Conservation (phyloP, 2,113 vertebrate genomes). For the Onychorhynchus coronatus region DNA sequence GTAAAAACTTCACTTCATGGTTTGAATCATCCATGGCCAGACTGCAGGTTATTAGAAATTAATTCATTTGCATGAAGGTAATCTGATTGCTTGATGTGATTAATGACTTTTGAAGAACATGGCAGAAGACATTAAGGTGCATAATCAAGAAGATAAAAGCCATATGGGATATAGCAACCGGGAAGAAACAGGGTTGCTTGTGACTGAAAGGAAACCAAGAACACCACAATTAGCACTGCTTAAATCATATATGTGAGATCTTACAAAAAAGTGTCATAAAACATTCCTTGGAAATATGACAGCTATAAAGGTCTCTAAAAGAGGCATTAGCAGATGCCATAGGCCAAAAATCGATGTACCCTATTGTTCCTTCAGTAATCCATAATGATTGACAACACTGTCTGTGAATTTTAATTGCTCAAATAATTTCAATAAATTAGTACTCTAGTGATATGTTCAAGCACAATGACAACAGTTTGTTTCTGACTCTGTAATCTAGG, state of each 20-base stretch:
- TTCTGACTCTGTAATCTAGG: neutral
- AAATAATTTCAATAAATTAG: neutral
- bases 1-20: neutral
- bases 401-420: neutral
- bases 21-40: neutral
- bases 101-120: neutral
- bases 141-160: neutral
- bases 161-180: neutral
- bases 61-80: neutral
- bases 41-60: neutral
- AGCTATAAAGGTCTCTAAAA: neutral
- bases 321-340: neutral
- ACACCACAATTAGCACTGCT: neutral
- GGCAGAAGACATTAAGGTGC: neutral
- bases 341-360: neutral
- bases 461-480: neutral
- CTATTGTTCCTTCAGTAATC: neutral
- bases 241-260: neutral
- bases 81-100: neutral
- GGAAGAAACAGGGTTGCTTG: neutral
- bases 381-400: neutral
- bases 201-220: neutral
- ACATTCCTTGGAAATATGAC: neutral
- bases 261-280: neutral
- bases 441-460: neutral